phyloP scores from a whole-genome alignment of 2,113 vertebrate genomes.

The Malurus cyaneus region DNA sequence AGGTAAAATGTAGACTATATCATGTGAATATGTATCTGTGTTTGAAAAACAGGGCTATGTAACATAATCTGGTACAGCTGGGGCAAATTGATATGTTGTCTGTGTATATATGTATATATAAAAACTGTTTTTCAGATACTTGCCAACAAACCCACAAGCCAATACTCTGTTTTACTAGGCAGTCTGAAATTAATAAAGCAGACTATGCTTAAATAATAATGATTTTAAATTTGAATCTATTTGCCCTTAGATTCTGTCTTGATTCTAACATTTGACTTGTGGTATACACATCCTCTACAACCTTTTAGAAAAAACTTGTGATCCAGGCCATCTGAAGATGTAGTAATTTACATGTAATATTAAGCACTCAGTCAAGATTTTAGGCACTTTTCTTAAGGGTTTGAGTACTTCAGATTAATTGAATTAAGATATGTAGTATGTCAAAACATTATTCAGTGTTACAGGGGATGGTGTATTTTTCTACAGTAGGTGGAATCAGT shows the following conservation, averaged over 20 bases:
- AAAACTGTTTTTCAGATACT: neutral
- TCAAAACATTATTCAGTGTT: neutral
- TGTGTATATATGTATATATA: no score
- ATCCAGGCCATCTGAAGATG: neutral
- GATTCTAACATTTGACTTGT: neutral
- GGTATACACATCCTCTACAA: neutral
- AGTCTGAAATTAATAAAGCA: neutral
- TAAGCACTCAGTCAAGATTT: neutral
- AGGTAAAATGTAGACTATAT: slow-evolving; percentile 76
- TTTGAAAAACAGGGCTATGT: neutral
- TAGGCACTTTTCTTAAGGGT: neutral
- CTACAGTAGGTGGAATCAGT: neutral
- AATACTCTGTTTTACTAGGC: neutral
- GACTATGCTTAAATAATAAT: neutral
- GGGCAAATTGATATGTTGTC: neutral
- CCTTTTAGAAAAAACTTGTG: neutral
- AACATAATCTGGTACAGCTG: neutral
- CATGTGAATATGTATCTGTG: neutral
- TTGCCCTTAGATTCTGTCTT: neutral
- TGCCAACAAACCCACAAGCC: neutral
- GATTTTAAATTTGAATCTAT: neutral
- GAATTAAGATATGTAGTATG: neutral
- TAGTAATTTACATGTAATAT: neutral
- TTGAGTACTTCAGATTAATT: neutral
- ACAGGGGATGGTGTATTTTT: neutral